Base-by-base conservation (phyloP, 1,140 invertebrate genomes). In the Macrobrachium nipponense region DNA sequence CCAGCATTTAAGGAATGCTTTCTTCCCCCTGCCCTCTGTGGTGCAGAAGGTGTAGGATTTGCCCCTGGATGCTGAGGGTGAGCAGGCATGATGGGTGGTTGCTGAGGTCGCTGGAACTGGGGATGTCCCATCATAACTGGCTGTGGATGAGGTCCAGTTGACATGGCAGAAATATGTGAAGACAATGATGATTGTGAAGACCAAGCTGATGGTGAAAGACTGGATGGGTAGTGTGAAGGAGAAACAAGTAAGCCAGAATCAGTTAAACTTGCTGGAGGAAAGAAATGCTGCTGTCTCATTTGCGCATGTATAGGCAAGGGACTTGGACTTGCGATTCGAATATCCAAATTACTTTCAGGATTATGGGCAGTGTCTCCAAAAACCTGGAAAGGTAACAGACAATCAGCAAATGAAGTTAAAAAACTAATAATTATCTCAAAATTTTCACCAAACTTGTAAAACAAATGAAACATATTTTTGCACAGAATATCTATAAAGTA, bases 361-460 rank as follows among this genome's bases (percentile, higher is more conserved):
- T 86, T 86, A 66, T 86, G 84, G 20, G 84, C 84, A 20, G 84
- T 86, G 23, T 86, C 84, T 62, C 84, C 84, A 80, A 86, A 86
- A 64, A 86, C 84, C 84, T 86, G 77, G 8, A 78, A 78, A 2
- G 64, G 7, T 66, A 20, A 66, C 8, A 17, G 23, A 66, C 7
- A 66, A 51, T 51, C 51, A 51, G 51, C 12, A 8, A 51, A 51
- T 10, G 51, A 2, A 51, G 0, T 2, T 51, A 5, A 51, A 51
- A 51, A 51, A 12, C 7, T 10, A 51, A 51, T 12, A 2, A 12
- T 12, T 51, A 51, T 51, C 51, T 51, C 8, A 0, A 51, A 51
- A 51, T 36, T 36, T 36, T 36, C 27, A 36, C 27, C 27, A 36
- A 36, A 36, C 4, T 36, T 36, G 27, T 36, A 36, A 51, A 10